Percentiles rank a stretch among this genome's conserved stretches.
Evolutionary conservation across 2,113 vertebrate species (phyloP).

Genomic region (Cyrtonyx montezumae): DNA sequence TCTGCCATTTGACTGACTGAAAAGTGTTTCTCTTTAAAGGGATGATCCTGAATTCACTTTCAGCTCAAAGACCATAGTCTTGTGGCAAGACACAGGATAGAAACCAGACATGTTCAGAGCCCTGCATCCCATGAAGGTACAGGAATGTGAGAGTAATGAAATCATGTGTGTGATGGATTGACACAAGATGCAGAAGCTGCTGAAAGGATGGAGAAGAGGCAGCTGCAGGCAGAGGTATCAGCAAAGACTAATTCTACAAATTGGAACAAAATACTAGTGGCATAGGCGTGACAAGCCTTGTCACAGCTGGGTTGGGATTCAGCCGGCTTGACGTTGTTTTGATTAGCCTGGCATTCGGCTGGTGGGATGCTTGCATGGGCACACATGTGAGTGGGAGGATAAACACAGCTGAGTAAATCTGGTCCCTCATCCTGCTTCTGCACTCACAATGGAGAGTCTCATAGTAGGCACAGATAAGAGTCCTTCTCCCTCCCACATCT

Average conservation of each 20-base stretch:
- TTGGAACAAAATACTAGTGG: neutral
- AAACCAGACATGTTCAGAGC: neutral
- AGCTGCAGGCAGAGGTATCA: neutral
- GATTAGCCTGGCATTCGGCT: neutral
- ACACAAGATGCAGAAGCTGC: fast-evolving
- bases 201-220: neutral
- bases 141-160: fast-evolving
- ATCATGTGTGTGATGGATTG: fast-evolving
- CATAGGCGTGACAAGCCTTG: neutral
- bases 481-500: neutral
- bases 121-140: fast-evolving
- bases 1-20: neutral
- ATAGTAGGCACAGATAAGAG: neutral
- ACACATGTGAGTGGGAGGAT: neutral
- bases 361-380: slow-evolving; percentile 21
- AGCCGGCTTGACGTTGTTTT: neutral
- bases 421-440: neutral
- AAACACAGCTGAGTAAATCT: slow-evolving; percentile 67
- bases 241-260: neutral
- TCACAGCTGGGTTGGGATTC: slow-evolving; percentile 36
- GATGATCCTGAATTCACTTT: neutral
- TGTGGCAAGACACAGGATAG: neutral
- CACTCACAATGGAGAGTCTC: neutral
- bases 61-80: neutral
- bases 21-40: neutral